phyloP scores from a whole-genome alignment of 2,113 vertebrate species.

The Antigone vipio region DNA sequence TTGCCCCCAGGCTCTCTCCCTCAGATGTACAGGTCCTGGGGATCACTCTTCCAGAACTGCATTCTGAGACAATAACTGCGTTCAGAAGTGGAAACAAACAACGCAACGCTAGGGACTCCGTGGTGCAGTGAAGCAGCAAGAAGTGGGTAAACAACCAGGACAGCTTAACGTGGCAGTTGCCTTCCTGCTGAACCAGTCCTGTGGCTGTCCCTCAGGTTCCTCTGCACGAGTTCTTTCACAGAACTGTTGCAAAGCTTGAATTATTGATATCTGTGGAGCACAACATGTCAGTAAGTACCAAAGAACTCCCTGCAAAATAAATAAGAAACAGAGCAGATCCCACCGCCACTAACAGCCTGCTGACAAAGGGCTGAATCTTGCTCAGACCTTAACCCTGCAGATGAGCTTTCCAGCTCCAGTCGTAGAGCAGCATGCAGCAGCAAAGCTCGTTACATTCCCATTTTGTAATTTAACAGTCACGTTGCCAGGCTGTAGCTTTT shows the following conservation, averaged over 20 bases:
- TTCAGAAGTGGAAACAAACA: not conserved
- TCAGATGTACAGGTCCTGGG: not conserved
- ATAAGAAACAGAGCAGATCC: not conserved
- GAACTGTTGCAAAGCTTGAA: not conserved
- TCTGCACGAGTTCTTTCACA: not conserved
- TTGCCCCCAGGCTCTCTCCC: not conserved
- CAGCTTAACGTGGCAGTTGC: not conserved
- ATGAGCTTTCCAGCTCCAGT: not conserved
- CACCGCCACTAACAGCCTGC: not conserved
- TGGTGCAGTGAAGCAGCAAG: not conserved
- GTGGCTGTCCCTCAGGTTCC: slow-evolving; percentile 12
- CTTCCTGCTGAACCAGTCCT: slow-evolving; percentile 47
- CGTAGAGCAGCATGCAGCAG: not conserved
- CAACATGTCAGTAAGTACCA: not conserved
- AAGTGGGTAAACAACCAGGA: slow-evolving; percentile 1
- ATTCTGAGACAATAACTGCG: not conserved
- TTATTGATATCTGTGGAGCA: slow-evolving; percentile 4
- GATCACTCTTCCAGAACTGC: not conserved
- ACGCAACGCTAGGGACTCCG: not conserved
- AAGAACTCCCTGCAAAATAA: not conserved
- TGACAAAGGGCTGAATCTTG: not conserved
- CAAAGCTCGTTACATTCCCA: not conserved
- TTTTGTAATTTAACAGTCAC: not conserved
- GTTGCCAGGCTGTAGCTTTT: not conserved
- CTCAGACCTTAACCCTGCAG: not conserved